Base-by-base conservation (phyloP, 2,888 invertebrate genomes). In the Cataglyphis cursor region DNA sequence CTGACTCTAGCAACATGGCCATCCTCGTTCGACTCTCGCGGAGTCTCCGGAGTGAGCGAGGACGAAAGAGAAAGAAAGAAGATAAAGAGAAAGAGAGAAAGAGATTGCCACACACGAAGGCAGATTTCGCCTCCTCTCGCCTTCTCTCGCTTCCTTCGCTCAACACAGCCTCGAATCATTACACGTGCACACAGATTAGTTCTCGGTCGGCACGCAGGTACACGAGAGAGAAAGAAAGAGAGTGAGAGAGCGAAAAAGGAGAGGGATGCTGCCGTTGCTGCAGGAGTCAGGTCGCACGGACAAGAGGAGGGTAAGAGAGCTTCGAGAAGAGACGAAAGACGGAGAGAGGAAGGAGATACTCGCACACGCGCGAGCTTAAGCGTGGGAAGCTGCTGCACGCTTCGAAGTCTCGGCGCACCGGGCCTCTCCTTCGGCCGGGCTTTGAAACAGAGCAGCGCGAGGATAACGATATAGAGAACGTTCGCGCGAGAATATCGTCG, bases 361-460 rank as follows among this genome's bases (percentile, higher is more conserved):
- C 74, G 84, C 80, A 85, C 84, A 84, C 87, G 84, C 85, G 88
- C 81, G 84, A 83, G 84, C 81, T 48, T 84, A 91, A 91, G 91
- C 91, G 91, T 91, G 91, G 91, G 91, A 91, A 91, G 91, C 89
- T 87, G 89, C 89, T 88, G 90, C 90, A 88, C 90, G 90, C 88
- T 90, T 86, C 85, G 89, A 87, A 84, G 83, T 86, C 85, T 83
- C 86, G 82, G 82, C 84, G 87, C 89, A 88, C 83, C 87, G 87
- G 85, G 90, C 85, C 89, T 85, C 84, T 88, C 88, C 89, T 86
- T 82, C 64, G 57, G 35, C 83, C 88, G 87, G 81, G 81, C 85
- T 78, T 81, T 82, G 78, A 84, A 84, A 83, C 73, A 72, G 80
- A 62, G 64, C 51, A 62, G 64, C 51, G 64, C 28, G 66, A 61